A percentile compares a stretch with the other conserved stretches of the same genome.
These are phyloP conservation scores for Apostichopus leukothele DNA, from an alignment of 53 echinoderm and acorn worm genomes.

Conservation along the genomic window DNA sequence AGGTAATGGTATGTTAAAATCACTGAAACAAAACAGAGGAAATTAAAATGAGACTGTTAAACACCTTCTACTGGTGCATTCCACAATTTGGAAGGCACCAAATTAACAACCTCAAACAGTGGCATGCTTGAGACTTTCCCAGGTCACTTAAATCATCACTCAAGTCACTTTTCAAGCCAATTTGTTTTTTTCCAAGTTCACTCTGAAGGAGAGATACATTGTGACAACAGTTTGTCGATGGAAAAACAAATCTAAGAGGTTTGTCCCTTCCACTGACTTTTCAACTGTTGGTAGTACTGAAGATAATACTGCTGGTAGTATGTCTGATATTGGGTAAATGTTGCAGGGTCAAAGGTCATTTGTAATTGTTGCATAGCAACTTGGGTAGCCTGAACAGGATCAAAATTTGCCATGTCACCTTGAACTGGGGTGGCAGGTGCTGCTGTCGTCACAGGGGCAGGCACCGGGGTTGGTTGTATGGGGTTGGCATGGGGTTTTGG, in stretches of 20 bases:
- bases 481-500: background rate
- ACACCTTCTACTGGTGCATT: too few species aligned
- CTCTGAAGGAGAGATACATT: too few species aligned
- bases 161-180: too few species aligned
- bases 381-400: conserved; percentile 41
- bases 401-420: conserved; percentile 50
- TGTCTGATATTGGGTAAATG: conserved; percentile 80
- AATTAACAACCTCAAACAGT: too few species aligned
- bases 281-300: conserved; percentile 92
- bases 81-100: too few species aligned
- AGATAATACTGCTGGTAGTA: conserved; percentile 83
- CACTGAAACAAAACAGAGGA: too few species aligned
- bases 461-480: background rate
- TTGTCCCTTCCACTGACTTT: conserved; percentile 42
- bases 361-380: conserved; percentile 50
- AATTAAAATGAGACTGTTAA: too few species aligned
- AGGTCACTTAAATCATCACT: too few species aligned
- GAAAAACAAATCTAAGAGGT: background rate
- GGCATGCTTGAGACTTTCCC: too few species aligned
- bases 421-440: conserved; percentile 54
- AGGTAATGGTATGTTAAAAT: too few species aligned
- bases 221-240: too few species aligned
- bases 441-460: background rate
- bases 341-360: conserved; percentile 71
- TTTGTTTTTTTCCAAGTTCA: too few species aligned